These are phyloP conservation scores for Alaudala cheleensis DNA, from an alignment of 2,113 vertebrate species.

Conservation along the genomic window DNA sequence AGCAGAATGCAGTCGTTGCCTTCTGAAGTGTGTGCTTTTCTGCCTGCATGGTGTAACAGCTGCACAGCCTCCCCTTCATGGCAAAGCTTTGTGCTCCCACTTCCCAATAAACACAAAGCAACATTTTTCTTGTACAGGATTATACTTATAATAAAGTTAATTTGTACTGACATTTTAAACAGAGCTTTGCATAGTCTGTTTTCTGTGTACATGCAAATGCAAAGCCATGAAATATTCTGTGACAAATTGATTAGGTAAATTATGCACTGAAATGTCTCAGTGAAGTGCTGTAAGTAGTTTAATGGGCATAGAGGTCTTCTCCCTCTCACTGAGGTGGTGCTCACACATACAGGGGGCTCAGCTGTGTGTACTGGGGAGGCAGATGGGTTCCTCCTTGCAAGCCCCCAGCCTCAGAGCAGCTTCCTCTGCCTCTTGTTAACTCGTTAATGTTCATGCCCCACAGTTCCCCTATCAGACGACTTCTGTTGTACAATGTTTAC, in stretches of 20 bases:
- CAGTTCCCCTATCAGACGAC: not conserved
- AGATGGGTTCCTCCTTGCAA: not conserved
- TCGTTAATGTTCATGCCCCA: fast-evolving
- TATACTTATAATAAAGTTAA: not conserved
- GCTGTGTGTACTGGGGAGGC: not conserved
- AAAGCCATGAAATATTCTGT: not conserved
- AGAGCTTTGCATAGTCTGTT: not conserved
- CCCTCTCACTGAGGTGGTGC: fast-evolving
- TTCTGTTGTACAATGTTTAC: not conserved
- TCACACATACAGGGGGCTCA: fast-evolving
- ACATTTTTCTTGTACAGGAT: not conserved
- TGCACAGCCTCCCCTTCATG: fast-evolving
- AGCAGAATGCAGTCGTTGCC: not conserved
- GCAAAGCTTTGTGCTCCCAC: not conserved
- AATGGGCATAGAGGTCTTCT: not conserved
- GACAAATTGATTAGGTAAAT: not conserved
- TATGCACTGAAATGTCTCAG: not conserved
- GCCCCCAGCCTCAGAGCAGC: not conserved
- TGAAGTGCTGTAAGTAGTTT: not conserved
- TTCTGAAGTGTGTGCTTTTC: not conserved
- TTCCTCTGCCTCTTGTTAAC: not conserved
- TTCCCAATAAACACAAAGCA: not conserved
- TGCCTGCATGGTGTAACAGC: not conserved
- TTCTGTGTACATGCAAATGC: not conserved
- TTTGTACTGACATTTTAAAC: not conserved